Base-by-base conservation (phyloP, 2,888 invertebrate species). In the Stegophylla sp. region DNA sequence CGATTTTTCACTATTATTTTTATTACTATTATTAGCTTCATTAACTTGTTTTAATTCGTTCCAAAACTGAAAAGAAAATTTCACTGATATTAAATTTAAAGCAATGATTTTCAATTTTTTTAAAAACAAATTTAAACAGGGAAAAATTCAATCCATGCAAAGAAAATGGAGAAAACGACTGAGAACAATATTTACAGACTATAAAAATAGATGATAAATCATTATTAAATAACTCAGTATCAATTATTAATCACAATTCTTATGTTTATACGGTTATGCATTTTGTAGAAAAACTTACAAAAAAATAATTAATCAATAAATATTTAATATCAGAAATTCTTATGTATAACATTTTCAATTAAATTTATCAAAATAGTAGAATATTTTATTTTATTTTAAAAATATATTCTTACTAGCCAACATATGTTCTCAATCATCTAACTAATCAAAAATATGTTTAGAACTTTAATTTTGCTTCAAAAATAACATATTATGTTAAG, bases 31-130 rank as follows among this genome's bases (percentile, higher is more conserved):
- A 28, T 83, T 85, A 83, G 87, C 85, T 82, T 89, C 88, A 79
- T 87, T 87, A 76, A 89, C 89, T 73, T 88, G 88, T 85, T 91
- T 91, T 83, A 92, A 88, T 85, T 93, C 91, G 84, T 90, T 91
- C 93, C 93, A 94, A 84, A 93, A 91, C 88, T 91, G 88, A 75
- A 87, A 79, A 61, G 51, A 71, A 79, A 87, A 76, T 63, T 51
- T 41, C 13, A 28, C 53, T 12, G 9, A 13, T 34, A 20, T 48
- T 63, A 48, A 34, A 74, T n/a, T 61, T 20, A 10, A 26, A 45
- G 26, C 17, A 9, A 41, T 17, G 9, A 61, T 45, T 41, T 17
- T 53, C 9, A 20, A 26, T 15, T 69, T 34, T 5, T 56, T 72
- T 20, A 66, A 76, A 64, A 23, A 15, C 41, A 13, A 0, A n/a